Evolutionary conservation across 2,888 invertebrate genomes (phyloP).

Genomic region (Pycnomerus fuliginosus): DNA sequence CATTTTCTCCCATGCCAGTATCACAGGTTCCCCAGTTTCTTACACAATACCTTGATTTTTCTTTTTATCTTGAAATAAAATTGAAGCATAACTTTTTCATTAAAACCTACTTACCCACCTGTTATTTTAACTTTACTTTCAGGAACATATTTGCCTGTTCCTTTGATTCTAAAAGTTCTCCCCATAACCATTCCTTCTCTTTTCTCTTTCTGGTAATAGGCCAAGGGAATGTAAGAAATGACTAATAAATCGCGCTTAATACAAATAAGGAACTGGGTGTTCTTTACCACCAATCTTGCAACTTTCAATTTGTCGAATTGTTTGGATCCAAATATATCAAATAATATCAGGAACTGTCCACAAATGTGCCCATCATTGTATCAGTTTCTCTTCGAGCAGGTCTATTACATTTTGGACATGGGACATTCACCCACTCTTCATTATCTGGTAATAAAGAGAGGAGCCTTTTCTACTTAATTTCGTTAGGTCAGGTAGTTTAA

Average conservation of each 20-base stretch:
- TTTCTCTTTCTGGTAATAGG: constrained; percentile 71
- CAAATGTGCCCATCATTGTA: constrained; percentile 99
- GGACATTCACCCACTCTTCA: constrained; percentile 67
- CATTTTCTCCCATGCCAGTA: constrained; percentile 95
- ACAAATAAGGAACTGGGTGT: constrained; percentile 94
- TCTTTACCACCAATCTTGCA: constrained; percentile 89
- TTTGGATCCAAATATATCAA: constrained; percentile 83
- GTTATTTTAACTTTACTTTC: constrained; percentile 61
- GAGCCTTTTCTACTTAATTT: constrained; percentile 42
- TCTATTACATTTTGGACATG: constrained; percentile 74
- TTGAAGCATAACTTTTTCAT: no score
- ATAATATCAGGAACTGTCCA: constrained; percentile 99
- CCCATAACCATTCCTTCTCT: constrained; percentile 95
- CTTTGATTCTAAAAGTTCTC: constrained; percentile 71
- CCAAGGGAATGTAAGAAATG: constrained; percentile 87
- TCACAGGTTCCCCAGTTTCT: constrained; percentile 66
- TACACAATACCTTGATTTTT: constrained; percentile 63
- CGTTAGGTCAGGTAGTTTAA: constrained; percentile 65
- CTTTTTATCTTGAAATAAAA: no score
- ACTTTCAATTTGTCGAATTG: constrained; percentile 71
- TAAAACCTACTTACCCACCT: no score
- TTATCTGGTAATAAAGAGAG: constrained; percentile 57
- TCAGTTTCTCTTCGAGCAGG: constrained; percentile 85
- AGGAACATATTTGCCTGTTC: constrained; percentile 76
- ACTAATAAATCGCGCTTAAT: constrained; percentile 92